These are phyloP conservation scores for Sarcophaga carnaria DNA, from an alignment of 2,888 invertebrate species.

Conservation along the genomic window DNA sequence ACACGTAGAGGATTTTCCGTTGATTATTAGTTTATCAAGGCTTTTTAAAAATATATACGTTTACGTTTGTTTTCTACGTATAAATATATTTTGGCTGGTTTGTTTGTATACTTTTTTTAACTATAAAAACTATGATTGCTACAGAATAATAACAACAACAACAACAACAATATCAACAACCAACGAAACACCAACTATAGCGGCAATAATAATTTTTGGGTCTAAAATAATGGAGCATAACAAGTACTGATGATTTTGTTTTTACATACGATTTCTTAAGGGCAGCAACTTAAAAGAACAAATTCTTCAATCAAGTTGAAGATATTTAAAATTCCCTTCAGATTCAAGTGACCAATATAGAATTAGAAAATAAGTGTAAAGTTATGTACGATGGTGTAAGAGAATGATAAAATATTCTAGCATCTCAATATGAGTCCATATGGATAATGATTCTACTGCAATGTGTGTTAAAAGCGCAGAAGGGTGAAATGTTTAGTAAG, in stretches of 20 bases:
- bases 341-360: no score
- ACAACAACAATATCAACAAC: conserved; percentile 15
- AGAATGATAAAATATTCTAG: no score
- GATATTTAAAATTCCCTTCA: no score
- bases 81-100: background rate
- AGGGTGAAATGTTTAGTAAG: no score
- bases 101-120: background rate
- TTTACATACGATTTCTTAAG: background rate
- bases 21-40: conserved; percentile 50
- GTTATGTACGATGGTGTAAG: no score
- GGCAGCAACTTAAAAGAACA: background rate
- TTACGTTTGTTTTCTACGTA: background rate
- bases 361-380: no score
- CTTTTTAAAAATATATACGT: conserved; percentile 26
- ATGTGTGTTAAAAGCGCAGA: no score
- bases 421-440: no score
- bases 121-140: conserved; percentile 6
- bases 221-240: conserved; percentile 28
- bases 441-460: no score
- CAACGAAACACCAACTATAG: background rate
- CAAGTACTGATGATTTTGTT: background rate
- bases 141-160: conserved; percentile 13
- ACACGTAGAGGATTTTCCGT: conserved; percentile 43
- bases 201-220: conserved; percentile 15
- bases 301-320: no score